Base-by-base conservation (phyloP, 1,140 invertebrate species). In the Diabrotica virgifera region DNA sequence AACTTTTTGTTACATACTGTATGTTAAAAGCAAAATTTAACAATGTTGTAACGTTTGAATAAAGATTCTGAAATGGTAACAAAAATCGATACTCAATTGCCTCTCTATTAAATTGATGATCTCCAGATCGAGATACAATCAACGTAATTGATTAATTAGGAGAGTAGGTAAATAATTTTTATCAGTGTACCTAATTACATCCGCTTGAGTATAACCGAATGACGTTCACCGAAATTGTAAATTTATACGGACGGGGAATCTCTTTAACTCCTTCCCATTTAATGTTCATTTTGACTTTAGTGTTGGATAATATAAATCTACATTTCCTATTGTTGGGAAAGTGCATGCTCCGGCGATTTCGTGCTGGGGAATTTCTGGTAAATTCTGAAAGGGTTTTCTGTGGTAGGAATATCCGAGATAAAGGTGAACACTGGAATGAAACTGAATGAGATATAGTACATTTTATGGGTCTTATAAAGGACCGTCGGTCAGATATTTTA, bases 241-340 rank as follows among this genome's bases (percentile, higher is more conserved):
- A 67, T 67, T 67, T 67, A 67, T 67, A 63, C 62, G 60, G 56
- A 56, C 37, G 12, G 38, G 66, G 65, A 63, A 57, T 67, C 59
- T 61, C 51, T 24, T 63, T 40, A 38, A 64, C 62, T 58, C 66
- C 62, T 63, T 67, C 59, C 57, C 63, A 63, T 65, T 68, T 68
- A 68, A 68, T 68, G 67, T 62, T 65, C 63, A 65, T 68, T 68
- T 68, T 59, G 61, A 68, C 63, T 68, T 68, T 65, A 50, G 24
- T 40, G 60, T 14, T 7, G 53, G 51, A 64, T 64, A 62, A 62
- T 62, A 54, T 62, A 54, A 62, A 62, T 62, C 60, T 62, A 62
- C 60, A 62, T 62, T 62, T 62, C 60, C 60, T 62, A 62, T 62
- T 62, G 60, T 62, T 37, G 52, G 6, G 13, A 46, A 46, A 37